A percentile compares a stretch with the other conserved stretches of the same genome.
Conservation (phyloP, 2,888 invertebrate species). For the Caenorhabditis sp. region DNA sequence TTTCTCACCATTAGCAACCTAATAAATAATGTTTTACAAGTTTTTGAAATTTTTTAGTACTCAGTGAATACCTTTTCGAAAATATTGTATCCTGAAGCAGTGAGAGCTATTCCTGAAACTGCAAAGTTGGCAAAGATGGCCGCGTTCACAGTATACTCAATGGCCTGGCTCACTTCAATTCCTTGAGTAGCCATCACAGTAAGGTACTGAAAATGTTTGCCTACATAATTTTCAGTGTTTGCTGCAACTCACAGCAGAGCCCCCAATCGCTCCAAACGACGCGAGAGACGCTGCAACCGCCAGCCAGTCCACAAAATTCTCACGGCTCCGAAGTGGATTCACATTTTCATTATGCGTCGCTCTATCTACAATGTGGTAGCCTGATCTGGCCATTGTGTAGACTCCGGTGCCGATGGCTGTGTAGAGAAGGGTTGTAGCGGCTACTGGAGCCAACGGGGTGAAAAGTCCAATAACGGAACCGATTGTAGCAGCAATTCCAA, state of each 20-base stretch:
- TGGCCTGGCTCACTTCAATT: constrained; percentile 52
- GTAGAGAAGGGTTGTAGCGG: constrained; percentile 51
- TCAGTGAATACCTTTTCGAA: constrained; percentile 43
- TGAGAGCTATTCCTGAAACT: constrained; percentile 52
- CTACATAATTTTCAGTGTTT: not conserved
- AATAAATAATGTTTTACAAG: not conserved
- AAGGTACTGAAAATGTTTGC: constrained; percentile 39
- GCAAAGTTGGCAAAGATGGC: constrained; percentile 59
- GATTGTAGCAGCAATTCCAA: constrained; percentile 57
- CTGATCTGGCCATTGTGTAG: constrained; percentile 58
- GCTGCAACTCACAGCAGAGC: constrained; percentile 44
- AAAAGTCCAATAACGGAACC: constrained; percentile 56
- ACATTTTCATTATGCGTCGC: constrained; percentile 60
- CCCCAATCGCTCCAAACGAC: constrained; percentile 59
- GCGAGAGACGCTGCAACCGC: constrained; percentile 57
- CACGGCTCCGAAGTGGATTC: constrained; percentile 53
- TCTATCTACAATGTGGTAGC: constrained; percentile 56
- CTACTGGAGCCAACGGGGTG: constrained; percentile 57
- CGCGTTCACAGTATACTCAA: constrained; percentile 58
- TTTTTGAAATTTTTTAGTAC: not conserved
- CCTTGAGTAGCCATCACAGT: constrained; percentile 58
- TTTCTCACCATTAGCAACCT: constrained; percentile 56
- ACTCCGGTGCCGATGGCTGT: constrained; percentile 58
- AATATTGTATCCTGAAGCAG: constrained; percentile 60
- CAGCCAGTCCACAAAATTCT: constrained; percentile 60